A percentile compares a stretch with the other conserved stretches of the same genome.
Evolutionary conservation across 2,113 vertebrate species (phyloP).

Genomic region (Girardinichthys multiradiatus): DNA sequence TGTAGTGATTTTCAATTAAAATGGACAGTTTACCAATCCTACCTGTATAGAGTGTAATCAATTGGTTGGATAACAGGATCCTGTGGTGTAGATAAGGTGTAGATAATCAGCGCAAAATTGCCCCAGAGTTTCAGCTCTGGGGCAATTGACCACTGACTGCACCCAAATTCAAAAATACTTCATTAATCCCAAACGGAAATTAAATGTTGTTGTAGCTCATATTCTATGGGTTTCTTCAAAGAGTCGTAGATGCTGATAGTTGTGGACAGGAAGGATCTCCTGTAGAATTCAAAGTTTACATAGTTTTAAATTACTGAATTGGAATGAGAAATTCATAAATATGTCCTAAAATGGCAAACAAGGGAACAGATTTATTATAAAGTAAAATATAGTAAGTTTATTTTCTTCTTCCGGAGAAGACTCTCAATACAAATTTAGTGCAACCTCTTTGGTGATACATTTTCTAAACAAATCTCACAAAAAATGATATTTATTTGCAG

Average conservation of each 20-base stretch:
- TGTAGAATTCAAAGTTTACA: too few relatives aligned
- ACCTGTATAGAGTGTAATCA: neutral
- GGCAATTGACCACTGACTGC: neutral
- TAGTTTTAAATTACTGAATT: neutral
- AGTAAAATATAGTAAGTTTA: neutral
- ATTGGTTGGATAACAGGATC: neutral
- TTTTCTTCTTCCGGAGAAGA: neutral
- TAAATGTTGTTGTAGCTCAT: too few relatives aligned
- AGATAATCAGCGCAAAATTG: too few relatives aligned
- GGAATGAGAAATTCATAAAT: neutral
- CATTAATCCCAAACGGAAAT: too few relatives aligned
- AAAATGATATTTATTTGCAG: conserved; percentile 28
- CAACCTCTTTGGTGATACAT: too few relatives aligned
- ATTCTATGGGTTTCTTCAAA: too few relatives aligned
- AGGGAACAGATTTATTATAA: neutral
- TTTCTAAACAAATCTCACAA: neutral
- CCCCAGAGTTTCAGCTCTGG: neutral
- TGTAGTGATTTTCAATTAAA: too few relatives aligned
- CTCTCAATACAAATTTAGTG: too few relatives aligned
- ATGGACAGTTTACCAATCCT: too few relatives aligned
- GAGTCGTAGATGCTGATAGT: too few relatives aligned
- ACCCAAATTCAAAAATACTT: neutral
- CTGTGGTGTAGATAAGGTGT: neutral
- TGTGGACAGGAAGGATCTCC: too few relatives aligned
- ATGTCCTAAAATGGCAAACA: neutral